Conservation (phyloP, 1,140 invertebrate species). For the Meloidogyne floridensis region DNA sequence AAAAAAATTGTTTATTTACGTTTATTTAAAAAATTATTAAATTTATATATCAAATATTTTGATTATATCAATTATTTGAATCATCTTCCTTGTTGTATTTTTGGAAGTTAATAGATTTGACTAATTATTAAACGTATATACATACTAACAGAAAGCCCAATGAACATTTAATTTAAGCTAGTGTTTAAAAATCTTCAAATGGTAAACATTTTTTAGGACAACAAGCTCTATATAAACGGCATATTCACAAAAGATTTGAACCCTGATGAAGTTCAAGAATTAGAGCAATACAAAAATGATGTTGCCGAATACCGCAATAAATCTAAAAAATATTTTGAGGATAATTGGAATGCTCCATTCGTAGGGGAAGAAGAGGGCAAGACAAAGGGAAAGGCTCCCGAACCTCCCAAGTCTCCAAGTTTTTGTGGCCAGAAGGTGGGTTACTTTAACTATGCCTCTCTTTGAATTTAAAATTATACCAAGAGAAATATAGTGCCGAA, state of each 20-base stretch:
- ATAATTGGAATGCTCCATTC: not conserved
- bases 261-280: not conserved
- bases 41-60: no score
- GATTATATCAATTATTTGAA: no score
- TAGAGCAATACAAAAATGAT: not conserved
- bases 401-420: conserved; percentile 48
- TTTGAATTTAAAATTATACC: no score
- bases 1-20: no score
- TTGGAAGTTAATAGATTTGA: no score
- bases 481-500: no score
- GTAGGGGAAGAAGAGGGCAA: not conserved
- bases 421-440: conserved; percentile 33
- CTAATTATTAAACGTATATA: no score
- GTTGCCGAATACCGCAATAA: not conserved
- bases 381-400: conserved; percentile 14
- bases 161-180: not conserved
- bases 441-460: not conserved
- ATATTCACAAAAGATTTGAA: conserved; percentile 10
- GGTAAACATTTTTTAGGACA: not conserved
- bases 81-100: no score
- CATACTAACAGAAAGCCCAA: not conserved
- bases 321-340: not conserved
- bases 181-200: no score
- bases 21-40: not conserved
- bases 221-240: not conserved